These are phyloP conservation scores for Todus mexicanus DNA, from an alignment of 2,797 vertebrate genomes.

Conservation along the genomic window DNA sequence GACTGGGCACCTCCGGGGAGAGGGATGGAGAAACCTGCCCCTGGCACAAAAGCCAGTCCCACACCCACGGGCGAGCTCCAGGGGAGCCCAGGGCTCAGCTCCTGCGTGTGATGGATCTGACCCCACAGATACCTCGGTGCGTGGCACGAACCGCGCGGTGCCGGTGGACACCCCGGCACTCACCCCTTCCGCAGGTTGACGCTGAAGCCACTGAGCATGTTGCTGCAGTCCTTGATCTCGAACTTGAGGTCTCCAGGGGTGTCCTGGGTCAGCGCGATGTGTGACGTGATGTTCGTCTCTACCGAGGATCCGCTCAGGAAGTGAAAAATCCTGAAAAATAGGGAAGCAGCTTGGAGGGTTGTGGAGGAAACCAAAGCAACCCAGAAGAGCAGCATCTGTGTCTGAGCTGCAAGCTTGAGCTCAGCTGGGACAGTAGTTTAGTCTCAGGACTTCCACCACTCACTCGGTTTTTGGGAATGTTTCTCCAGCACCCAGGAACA, in stretches of 20 bases:
- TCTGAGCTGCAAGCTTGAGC: accelerated
- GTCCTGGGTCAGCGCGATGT: not conserved
- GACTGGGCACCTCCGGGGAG: accelerated
- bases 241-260: not conserved
- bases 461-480: accelerated
- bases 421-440: accelerated
- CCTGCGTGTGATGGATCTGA: not conserved
- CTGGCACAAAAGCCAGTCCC: accelerated
- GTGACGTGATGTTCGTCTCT: not conserved
- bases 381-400: accelerated
- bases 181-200: not conserved
- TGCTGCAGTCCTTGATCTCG: slow-evolving; percentile 20
- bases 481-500: not conserved
- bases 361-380: not conserved
- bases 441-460: not conserved
- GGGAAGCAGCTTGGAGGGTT: not conserved
- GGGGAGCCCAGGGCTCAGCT: not conserved
- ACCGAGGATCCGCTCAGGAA: not conserved
- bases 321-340: not conserved
- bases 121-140: not conserved
- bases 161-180: accelerated
- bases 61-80: accelerated
- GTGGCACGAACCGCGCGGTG: not conserved
- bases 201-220: not conserved
- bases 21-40: not conserved